Conservation (phyloP, 1,140 invertebrate genomes). For the Drosophila orosa region DNA sequence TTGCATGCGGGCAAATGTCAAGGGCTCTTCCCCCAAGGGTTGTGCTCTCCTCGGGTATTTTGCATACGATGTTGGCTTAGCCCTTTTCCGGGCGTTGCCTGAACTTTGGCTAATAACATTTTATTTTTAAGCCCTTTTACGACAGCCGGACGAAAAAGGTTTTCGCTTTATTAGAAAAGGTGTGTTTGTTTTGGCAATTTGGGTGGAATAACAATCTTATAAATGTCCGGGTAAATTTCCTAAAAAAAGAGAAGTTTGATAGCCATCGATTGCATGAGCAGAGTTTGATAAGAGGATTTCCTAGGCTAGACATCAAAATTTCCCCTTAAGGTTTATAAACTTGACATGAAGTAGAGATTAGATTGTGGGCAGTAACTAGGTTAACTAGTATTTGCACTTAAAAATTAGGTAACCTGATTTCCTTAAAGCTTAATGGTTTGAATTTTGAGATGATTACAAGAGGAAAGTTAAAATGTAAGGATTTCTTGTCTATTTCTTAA, state of each 20-base stretch:
- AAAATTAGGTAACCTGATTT: neutral
- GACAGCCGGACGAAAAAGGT: slow-evolving; percentile 4
- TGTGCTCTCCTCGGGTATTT: slow-evolving; percentile 9
- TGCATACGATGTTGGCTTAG: slow-evolving; percentile 24
- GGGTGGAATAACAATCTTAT: slow-evolving; percentile 25
- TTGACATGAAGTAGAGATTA: neutral
- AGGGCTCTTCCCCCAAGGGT: slow-evolving; percentile 6
- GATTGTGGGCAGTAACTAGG: slow-evolving; percentile 6
- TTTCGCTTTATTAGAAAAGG: slow-evolving; percentile 49
- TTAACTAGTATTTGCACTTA: neutral
- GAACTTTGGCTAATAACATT: slow-evolving; percentile 70
- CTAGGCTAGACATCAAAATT: neutral
- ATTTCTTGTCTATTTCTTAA: neutral
- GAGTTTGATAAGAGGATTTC: slow-evolving; percentile 15
- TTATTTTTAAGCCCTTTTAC: slow-evolving; percentile 56
- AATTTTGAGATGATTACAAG: neutral
- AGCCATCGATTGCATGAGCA: slow-evolving; percentile 12
- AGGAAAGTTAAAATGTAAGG: neutral
- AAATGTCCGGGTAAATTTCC: slow-evolving; percentile 18
- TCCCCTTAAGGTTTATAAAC: neutral
- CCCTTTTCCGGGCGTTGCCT: slow-evolving; percentile 53
- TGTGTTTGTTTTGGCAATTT: slow-evolving; percentile 30
- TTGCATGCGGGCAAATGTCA: slow-evolving; percentile 43
- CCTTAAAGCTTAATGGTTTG: neutral
- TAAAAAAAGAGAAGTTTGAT: slow-evolving; percentile 9